phyloP scores from a whole-genome alignment of 2,797 vertebrate species.

The Sebastes variabilis region DNA sequence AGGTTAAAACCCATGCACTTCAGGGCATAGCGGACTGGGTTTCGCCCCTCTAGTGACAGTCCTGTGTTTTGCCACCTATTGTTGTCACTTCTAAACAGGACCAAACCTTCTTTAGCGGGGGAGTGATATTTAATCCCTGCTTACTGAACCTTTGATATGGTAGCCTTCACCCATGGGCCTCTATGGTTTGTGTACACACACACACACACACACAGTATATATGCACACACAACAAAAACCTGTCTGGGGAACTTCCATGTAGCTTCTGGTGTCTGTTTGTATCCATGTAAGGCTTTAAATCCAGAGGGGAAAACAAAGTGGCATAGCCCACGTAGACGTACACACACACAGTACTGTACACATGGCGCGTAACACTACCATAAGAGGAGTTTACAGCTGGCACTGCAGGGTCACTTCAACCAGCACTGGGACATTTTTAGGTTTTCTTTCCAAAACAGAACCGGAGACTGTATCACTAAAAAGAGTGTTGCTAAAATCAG shows the following conservation, averaged over 20 bases:
- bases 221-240: slow-evolving; percentile 64
- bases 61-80: slow-evolving; percentile 74
- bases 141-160: slow-evolving; percentile 81
- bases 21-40: slow-evolving; percentile 64
- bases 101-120: slow-evolving; percentile 63
- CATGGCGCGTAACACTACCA: slow-evolving; percentile 76
- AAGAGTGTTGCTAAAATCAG: slow-evolving; percentile 49
- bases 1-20: slow-evolving; percentile 60
- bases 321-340: slow-evolving; percentile 60
- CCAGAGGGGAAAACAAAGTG: slow-evolving; percentile 78
- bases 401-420: slow-evolving; percentile 68
- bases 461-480: slow-evolving; percentile 49
- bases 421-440: slow-evolving; percentile 73
- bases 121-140: slow-evolving; percentile 79
- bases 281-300: slow-evolving; percentile 83
- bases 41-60: slow-evolving; percentile 77
- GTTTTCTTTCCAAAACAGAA: slow-evolving; percentile 80
- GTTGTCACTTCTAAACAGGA: slow-evolving; percentile 79
- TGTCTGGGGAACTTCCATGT: slow-evolving; percentile 67
- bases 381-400: slow-evolving; percentile 82
- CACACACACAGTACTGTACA: slow-evolving; percentile 59
- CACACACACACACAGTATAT: slow-evolving; percentile 23
- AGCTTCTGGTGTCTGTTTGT: slow-evolving; percentile 73
- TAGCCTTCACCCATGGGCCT: slow-evolving; percentile 76
- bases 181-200: slow-evolving; percentile 63